Percentiles rank a stretch among this genome's conserved stretches.
phyloP scores from a whole-genome alignment of 2,888 invertebrate genomes.

The Andrena chrysosceles region DNA sequence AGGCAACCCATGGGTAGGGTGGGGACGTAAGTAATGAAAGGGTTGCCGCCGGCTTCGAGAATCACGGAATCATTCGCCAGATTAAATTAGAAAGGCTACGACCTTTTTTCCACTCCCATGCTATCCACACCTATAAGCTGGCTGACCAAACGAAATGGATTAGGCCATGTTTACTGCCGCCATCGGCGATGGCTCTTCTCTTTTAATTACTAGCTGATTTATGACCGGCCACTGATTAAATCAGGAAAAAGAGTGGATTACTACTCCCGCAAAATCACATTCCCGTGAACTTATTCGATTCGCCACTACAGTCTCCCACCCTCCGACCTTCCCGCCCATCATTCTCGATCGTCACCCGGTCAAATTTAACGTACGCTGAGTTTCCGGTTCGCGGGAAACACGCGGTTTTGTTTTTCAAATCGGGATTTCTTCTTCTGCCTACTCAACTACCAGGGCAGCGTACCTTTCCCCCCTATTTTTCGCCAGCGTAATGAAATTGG shows the following conservation, averaged over 20 bases:
- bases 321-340: not conserved
- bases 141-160: conserved; percentile 79
- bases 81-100: conserved; percentile 85
- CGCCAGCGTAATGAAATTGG: conserved; percentile 48
- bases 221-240: conserved; percentile 68
- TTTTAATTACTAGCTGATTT: conserved; percentile 81
- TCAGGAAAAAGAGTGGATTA: conserved; percentile 62
- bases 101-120: conserved; percentile 77
- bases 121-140: conserved; percentile 54
- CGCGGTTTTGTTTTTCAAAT: conserved; percentile 48
- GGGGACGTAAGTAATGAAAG: conserved; percentile 84
- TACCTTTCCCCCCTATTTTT: conserved; percentile 16
- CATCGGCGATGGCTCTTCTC: conserved; percentile 72
- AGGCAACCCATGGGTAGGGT: conserved; percentile 51
- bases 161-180: conserved; percentile 75
- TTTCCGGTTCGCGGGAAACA: conserved; percentile 51
- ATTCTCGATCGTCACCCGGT: conserved; percentile 34
- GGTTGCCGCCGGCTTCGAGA: conserved; percentile 82
- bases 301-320: conserved; percentile 6
- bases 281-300: conserved; percentile 43
- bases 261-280: conserved; percentile 59
- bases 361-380: conserved; percentile 53
- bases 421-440: conserved; percentile 29
- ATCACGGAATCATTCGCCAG: conserved; percentile 85
- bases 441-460: not conserved